Evolutionary conservation across 2,113 vertebrate species (phyloP).

Genomic region (Balaeniceps rex): DNA sequence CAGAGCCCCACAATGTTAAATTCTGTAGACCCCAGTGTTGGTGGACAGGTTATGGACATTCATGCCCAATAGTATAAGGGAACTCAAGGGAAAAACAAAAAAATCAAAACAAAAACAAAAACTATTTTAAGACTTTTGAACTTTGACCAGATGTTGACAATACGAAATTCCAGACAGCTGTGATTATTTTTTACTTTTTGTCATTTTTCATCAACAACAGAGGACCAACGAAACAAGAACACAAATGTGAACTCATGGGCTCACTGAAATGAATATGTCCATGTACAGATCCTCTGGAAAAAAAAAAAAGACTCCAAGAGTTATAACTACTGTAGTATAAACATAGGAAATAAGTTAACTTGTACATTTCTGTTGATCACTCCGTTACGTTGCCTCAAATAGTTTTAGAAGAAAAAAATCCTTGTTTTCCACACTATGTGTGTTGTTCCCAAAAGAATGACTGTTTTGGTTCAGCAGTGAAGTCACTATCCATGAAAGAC

Average conservation of each 20-base stretch:
- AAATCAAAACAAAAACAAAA: slow-evolving; percentile 74
- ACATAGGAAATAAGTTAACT: slow-evolving; percentile 99
- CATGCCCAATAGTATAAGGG: slow-evolving; percentile 92
- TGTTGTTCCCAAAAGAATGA: slow-evolving; percentile 97
- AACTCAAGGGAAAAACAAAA: slow-evolving; percentile 83
- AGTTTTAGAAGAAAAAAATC: slow-evolving; percentile 98
- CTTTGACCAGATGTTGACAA: slow-evolving; percentile 97
- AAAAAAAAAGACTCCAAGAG: slow-evolving; percentile 95
- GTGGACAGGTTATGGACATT: slow-evolving; percentile 93
- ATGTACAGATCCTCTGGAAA: slow-evolving; percentile 80
- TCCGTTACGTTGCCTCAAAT: slow-evolving; percentile 96
- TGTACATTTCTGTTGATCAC: slow-evolving; percentile 99
- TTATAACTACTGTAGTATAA: slow-evolving; percentile 99
- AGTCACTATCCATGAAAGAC: slow-evolving; percentile 84
- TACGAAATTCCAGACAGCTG: slow-evolving; percentile 98
- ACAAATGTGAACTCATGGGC: slow-evolving; percentile 96
- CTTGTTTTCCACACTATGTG: slow-evolving; percentile 99
- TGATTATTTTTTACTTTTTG: slow-evolving; percentile 94
- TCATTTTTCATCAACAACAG: slow-evolving; percentile 95
- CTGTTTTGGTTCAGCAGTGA: slow-evolving; percentile 91
- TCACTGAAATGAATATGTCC: slow-evolving; percentile 87
- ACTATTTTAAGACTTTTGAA: slow-evolving; percentile 94
- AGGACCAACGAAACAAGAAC: slow-evolving; percentile 97
- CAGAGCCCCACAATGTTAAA: slow-evolving; percentile 90
- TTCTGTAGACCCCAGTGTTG: slow-evolving; percentile 89